These are phyloP conservation scores for Chromobotia macracanthus DNA, from an alignment of 2,797 vertebrate genomes.

Conservation along the genomic window DNA sequence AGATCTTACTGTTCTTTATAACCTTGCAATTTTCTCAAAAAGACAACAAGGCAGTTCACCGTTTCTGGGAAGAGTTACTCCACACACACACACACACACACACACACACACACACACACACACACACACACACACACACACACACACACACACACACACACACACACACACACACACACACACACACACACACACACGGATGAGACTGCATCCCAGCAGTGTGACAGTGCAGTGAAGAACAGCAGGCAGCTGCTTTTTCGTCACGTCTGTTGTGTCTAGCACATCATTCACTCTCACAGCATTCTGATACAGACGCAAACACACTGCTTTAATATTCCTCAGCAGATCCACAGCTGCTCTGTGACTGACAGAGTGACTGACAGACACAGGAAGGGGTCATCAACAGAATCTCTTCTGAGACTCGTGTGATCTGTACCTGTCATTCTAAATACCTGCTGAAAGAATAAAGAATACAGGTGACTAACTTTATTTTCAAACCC, in stretches of 20 bases:
- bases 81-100: too few species aligned
- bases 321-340: slow-evolving; percentile 47
- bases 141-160: neutral
- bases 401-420: slow-evolving; percentile 44
- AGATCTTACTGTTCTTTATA: too few species aligned
- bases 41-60: too few species aligned
- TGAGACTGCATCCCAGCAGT: slow-evolving; percentile 18
- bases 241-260: slow-evolving; percentile 28
- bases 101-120: too few species aligned
- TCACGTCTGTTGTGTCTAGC: slow-evolving; percentile 40
- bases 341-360: neutral
- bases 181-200: too few species aligned
- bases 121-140: too few species aligned
- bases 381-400: slow-evolving; percentile 44
- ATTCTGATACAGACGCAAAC: slow-evolving; percentile 6
- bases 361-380: slow-evolving; percentile 49
- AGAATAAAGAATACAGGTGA: slow-evolving; percentile 23
- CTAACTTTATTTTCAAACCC: too few species aligned
- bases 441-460: slow-evolving; percentile 48
- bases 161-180: too few species aligned
- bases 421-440: slow-evolving; percentile 27
- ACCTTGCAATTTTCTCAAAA: too few species aligned
- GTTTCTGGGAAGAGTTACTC: too few species aligned
- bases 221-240: slow-evolving; percentile 39
- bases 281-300: slow-evolving; percentile 32